Percentiles rank a stretch among this genome's conserved stretches.
Conservation (phyloP, 2,797 vertebrate species). For the Anisognathus igniventris region DNA sequence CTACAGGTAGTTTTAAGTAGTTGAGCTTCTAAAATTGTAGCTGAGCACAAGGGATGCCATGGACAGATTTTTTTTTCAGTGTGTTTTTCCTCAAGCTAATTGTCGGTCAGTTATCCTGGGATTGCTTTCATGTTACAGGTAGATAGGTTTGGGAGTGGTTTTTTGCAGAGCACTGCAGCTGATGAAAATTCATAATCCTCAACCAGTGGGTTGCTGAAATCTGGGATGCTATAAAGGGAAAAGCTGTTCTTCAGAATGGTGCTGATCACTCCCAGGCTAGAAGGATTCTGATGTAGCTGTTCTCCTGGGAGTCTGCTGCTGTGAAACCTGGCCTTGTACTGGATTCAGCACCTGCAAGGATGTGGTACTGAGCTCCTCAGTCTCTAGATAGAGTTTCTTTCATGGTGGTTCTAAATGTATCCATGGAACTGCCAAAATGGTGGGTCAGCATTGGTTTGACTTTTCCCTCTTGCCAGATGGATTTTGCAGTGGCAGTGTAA, state of each 20-base stretch:
- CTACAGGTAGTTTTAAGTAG: not conserved
- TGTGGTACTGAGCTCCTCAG: accelerated
- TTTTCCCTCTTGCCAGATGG: not conserved
- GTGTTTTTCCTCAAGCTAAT: not conserved
- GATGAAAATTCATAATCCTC: not conserved
- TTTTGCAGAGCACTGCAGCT: not conserved
- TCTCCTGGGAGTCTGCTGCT: not conserved
- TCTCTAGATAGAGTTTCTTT: not conserved
- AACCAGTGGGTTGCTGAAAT: not conserved
- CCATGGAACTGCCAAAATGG: not conserved
- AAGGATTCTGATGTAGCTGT: not conserved
- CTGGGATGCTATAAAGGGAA: not conserved
- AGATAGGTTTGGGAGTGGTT: not conserved
- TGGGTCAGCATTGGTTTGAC: not conserved
- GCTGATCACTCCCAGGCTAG: not conserved
- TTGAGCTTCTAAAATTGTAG: not conserved
- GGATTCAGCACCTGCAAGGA: not conserved
- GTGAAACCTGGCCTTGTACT: not conserved
- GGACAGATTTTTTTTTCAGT: not conserved
- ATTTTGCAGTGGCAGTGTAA: not conserved
- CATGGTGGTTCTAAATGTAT: not conserved
- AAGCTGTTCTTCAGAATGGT: not conserved
- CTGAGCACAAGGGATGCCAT: not conserved
- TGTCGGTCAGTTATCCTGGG: not conserved
- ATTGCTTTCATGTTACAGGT: not conserved